Evolutionary conservation across 2,888 invertebrate species (phyloP), one percentile per base, ranked within the genome.

Genomic region (Malthinus flaveolus): DNA sequence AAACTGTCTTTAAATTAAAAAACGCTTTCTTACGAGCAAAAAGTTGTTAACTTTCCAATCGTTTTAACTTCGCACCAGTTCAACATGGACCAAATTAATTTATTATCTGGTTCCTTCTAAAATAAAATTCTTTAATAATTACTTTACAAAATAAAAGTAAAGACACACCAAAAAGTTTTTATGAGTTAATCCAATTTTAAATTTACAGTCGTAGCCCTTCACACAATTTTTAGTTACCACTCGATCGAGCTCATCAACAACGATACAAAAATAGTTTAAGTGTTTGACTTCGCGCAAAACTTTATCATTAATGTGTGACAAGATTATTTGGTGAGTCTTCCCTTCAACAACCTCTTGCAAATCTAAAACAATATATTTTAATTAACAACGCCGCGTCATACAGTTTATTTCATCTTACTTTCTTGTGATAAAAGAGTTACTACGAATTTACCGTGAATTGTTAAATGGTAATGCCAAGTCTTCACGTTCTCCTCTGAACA

Each of bases 101-200:
- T 75, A 58, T 70, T 72, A 67, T 75, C 68, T 10, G 73, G 73
- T 23, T 73, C 15, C 48, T 58, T 65, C 75, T 75, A 69, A 68
- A 51, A 58, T 11, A 42, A 45, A 52, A 47, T 37, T 12, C 44
- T 50, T 44, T 37, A 5, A 32, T 34, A 45, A 34, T 32, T 31
- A 39, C 32, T 7, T 10, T 15, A 12, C 34, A 3, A 35, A 11
- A 44, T 1, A 5, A 23, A 11, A 32, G 1, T 6, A 46, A 32
- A 48, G 11, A 70, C 69, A 67, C 67, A 76, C 75, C 63, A 72
- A 70, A 66, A 77, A 77, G 62, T 73, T 76, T 59, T 70, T 67
- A 33, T 60, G 46, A 1, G 73, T 74, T 36, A 76, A 61, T 15
- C 75, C 78, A 49, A 78, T 68, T 51, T 74, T 72, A 60, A 74